Evolutionary conservation across 2,888 invertebrate genomes (phyloP), one percentile per base, ranked within the genome.

Genomic region (Agrochola lychnidis): DNA sequence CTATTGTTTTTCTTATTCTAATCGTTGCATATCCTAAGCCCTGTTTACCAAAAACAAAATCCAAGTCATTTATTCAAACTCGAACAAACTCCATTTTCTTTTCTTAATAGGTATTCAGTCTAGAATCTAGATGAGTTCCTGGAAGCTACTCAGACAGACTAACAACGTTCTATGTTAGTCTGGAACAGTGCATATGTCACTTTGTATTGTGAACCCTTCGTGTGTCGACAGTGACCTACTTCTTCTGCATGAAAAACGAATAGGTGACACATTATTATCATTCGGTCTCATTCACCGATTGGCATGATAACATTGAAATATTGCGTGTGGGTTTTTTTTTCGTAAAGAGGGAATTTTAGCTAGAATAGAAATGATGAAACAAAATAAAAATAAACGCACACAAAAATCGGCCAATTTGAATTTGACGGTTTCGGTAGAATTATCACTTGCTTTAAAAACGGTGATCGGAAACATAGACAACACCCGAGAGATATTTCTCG

Each of bases 171-270:
- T 59, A 45, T 64, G 48, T 63, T 40, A 57, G 56, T 70, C 22
- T 12, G 22, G 51, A 22, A 48, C 71, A 61, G 64, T 64, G 72
- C 75, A 70, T 68, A 79, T 82, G 85, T 82, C 84, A 81, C 59
- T 63, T 68, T 57, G 73, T 51, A 78, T 78, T 70, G 62, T 56
- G 48, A 64, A 69, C 81, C 81, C 73, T 73, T 53, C 62, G 14
- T 56, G 45, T 80, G 42, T 62, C 78, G 81, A 81, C 73, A 82
- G 61, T 75, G 83, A 84, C 83, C 83, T 48, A 84, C 42, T 70
- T 83, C 40, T 82, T 73, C 70, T 70, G 40, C 68, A 53, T 62
- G 56, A 73, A n/a, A 78, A 78, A 53, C 25, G 63, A 84, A 48
- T 71, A 69, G 57, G 45, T 73, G 70, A 72, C 57, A 84, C 66